Base-by-base conservation (phyloP, 2,888 invertebrate species). In the Lycophotia porphyrea region DNA sequence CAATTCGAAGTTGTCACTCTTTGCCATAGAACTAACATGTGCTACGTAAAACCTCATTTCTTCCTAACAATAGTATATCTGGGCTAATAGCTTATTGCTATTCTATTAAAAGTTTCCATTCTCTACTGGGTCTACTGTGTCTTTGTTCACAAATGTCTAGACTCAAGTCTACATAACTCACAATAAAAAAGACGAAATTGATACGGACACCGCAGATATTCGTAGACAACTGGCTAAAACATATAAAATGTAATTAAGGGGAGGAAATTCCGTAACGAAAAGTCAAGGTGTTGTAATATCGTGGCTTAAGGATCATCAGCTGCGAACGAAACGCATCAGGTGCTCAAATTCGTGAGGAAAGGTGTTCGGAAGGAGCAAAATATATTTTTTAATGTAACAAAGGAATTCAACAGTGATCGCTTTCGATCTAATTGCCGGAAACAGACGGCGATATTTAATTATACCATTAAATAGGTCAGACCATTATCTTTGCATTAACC, bases 241-340 rank as follows among this genome's bases (percentile, higher is more conserved):
- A 83, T 89, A 90, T 88, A 88, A 90, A 89, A 89, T 88, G 88
- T 93, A 94, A 94, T 94, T 94, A 94, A 89, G 90, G 90, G 89
- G 91, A 93, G 92, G 93, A 92, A 93, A 93, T 93, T 93, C 94
- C 93, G 92, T 93, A 94, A 94, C 93, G 92, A 93, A 94, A 92
- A 93, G 92, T 92, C 94, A 94, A 94, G 94, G 94, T 94, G 94
- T 92, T 89, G 88, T 87, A 81, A 87, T 88, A 88, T 88, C 86
- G 86, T 87, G 86, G 88, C 88, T 87, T 90, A 88, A 89, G 90
- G 88, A 90, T 90, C 90, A 93, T 94, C 94, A 94, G 88, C 88
- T 88, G 88, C 88, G 85, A 83, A 85, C 88, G 80, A 85, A 88
- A 88, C 90, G 87, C 88, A 93, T 95, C 95, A 95, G 95, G 95